These are phyloP conservation scores for Acinonyx jubatus DNA, from an alignment of 2,113 vertebrate genomes.

Conservation along the genomic window DNA sequence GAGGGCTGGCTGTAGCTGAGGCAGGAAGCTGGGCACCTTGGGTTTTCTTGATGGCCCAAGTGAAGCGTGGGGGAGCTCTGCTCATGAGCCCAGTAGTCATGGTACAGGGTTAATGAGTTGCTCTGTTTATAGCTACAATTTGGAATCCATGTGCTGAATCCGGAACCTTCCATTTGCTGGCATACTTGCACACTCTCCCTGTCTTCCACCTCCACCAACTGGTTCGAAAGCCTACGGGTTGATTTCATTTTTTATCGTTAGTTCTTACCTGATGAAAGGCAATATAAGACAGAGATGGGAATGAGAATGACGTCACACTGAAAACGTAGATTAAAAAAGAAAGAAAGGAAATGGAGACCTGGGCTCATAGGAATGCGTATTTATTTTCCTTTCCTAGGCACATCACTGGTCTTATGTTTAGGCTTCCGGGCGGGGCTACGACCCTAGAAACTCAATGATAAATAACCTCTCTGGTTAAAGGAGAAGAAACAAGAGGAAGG, in stretches of 20 bases:
- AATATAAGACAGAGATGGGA: not conserved
- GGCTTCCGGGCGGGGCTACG: not conserved
- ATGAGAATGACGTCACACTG: not conserved
- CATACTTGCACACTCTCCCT: not conserved
- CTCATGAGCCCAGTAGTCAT: not conserved
- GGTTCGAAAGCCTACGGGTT: not conserved
- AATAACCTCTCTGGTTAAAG: not conserved
- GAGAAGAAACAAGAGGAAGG: not conserved
- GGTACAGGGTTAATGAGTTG: not conserved
- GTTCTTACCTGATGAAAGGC: not conserved
- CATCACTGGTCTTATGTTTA: not conserved
- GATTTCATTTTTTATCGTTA: not conserved
- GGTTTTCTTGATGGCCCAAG: not conserved
- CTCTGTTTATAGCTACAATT: not conserved
- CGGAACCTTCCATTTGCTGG: not conserved
- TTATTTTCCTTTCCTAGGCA: not conserved
- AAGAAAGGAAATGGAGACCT: not conserved
- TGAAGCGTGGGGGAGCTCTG: not conserved
- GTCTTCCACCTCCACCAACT: not conserved
- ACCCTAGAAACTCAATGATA: not conserved
- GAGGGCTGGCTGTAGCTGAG: not conserved
- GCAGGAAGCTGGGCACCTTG: not conserved
- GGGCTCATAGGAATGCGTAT: not conserved
- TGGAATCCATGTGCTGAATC: not conserved
- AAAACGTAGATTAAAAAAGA: not conserved